These are phyloP conservation scores for Sphaeridia pumilis DNA, from an alignment of 2,888 invertebrate species.

Conservation along the genomic window DNA sequence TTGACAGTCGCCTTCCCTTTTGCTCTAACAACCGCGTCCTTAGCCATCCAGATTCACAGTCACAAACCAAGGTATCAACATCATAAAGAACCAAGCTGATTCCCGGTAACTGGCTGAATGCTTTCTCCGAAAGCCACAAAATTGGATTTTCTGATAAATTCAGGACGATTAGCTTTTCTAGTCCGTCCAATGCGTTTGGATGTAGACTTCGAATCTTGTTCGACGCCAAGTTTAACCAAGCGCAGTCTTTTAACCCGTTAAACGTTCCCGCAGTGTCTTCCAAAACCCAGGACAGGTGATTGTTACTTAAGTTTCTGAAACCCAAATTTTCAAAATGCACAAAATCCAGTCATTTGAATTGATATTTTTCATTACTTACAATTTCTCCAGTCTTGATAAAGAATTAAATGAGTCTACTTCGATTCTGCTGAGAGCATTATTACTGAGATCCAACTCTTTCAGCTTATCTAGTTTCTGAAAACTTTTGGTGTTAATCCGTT, in stretches of 20 bases:
- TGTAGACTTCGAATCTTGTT: constrained; percentile 76
- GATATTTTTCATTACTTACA: constrained; percentile 43
- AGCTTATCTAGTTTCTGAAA: constrained; percentile 40
- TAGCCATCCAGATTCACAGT: constrained; percentile 31
- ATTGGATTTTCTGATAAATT: constrained; percentile 73
- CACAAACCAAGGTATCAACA: constrained; percentile 29
- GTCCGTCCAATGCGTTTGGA: constrained; percentile 68
- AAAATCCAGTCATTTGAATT: no score
- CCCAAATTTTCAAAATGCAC: no score
- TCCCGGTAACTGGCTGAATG: constrained; percentile 46
- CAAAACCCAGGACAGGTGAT: constrained; percentile 73
- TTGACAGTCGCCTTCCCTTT: constrained; percentile 1
- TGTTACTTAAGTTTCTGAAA: constrained; percentile 64
- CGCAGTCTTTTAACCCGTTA: constrained; percentile 57
- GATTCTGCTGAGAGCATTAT: constrained; percentile 44
- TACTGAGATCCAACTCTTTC: constrained; percentile 39
- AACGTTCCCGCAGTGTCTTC: constrained; percentile 79
- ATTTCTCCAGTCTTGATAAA: constrained; percentile 54
- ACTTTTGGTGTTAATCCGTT: constrained; percentile 39
- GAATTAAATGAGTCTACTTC: constrained; percentile 59
- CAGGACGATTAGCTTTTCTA: constrained; percentile 57
- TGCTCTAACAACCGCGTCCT: constrained; percentile 19
- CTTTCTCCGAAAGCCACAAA: constrained; percentile 72
- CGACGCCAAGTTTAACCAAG: constrained; percentile 58
- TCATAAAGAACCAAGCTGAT: constrained; percentile 19